Evolutionary conservation across 2,113 vertebrate species (phyloP).

Genomic region (Mesitornis unicolor): DNA sequence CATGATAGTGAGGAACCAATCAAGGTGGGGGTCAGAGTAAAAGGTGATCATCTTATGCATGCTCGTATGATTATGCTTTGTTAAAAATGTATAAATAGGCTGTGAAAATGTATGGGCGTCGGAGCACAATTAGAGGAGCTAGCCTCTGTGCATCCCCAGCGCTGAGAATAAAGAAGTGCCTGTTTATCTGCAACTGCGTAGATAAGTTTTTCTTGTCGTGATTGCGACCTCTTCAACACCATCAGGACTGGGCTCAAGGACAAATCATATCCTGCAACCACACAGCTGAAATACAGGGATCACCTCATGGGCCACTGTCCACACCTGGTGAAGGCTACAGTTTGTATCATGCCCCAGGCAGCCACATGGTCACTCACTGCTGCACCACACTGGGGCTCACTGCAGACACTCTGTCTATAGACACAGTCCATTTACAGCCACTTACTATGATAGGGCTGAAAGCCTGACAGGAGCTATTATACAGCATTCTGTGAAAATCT

Average conservation of each 20-base stretch:
- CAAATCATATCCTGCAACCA: not conserved
- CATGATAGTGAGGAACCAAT: no score
- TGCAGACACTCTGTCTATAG: not conserved
- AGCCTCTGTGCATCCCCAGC: no score
- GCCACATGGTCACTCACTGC: fast-evolving
- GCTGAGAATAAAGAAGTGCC: no score
- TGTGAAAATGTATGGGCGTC: no score
- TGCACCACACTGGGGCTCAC: fast-evolving
- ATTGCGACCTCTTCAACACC: no score
- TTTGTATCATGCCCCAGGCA: fast-evolving
- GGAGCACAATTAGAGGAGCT: no score
- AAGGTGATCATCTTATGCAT: no score
- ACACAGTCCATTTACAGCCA: not conserved
- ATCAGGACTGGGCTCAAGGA: not conserved
- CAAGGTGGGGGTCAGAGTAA: no score
- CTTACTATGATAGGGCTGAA: not conserved
- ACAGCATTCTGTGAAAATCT: not conserved
- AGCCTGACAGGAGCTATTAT: not conserved
- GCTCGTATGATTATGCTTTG: no score
- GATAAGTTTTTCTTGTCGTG: no score
- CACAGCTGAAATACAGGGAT: not conserved
- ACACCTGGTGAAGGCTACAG: not conserved
- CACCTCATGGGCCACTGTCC: fast-evolving
- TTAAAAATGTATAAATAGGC: no score
- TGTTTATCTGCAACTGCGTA: no score